Percentiles rank a stretch among this genome's conserved stretches.
These are phyloP conservation scores for Sminthurides bifidus DNA, from an alignment of 1,140 invertebrate genomes.

Conservation along the genomic window DNA sequence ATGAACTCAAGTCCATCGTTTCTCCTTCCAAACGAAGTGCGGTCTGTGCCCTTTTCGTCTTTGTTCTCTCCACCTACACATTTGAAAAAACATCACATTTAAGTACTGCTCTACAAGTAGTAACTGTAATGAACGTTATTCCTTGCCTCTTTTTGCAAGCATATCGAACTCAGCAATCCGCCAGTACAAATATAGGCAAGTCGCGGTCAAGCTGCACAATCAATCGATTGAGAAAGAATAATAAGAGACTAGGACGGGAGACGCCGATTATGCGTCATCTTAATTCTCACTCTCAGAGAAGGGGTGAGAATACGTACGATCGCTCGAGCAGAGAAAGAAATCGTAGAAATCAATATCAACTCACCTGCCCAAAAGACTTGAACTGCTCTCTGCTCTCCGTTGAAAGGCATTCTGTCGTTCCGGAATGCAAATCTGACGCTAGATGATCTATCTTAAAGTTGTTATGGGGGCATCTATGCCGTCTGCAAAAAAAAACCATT, in stretches of 20 bases:
- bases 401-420: slow-evolving; percentile 10
- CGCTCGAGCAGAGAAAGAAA: too few relatives aligned
- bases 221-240: not conserved
- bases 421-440: slow-evolving; percentile 12
- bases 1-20: slow-evolving; percentile 43
- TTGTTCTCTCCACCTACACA: slow-evolving; percentile 21
- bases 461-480: slow-evolving; percentile 42
- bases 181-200: not conserved
- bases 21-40: slow-evolving; percentile 36
- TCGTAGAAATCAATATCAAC: not conserved
- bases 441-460: slow-evolving; percentile 28
- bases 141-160: not conserved
- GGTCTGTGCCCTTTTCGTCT: slow-evolving; percentile 27
- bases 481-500: slow-evolving; percentile 39
- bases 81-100: slow-evolving; percentile 6
- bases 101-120: not conserved
- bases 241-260: not conserved
- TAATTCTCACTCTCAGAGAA: too few relatives aligned
- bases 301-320: too few relatives aligned
- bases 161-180: not conserved
- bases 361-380: slow-evolving; percentile 19
- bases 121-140: not conserved
- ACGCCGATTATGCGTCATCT: too few relatives aligned
- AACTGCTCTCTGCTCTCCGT: slow-evolving; percentile 29
- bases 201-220: not conserved